Base-by-base conservation (phyloP, 2,888 invertebrate species). In the Corythucha ciliata region DNA sequence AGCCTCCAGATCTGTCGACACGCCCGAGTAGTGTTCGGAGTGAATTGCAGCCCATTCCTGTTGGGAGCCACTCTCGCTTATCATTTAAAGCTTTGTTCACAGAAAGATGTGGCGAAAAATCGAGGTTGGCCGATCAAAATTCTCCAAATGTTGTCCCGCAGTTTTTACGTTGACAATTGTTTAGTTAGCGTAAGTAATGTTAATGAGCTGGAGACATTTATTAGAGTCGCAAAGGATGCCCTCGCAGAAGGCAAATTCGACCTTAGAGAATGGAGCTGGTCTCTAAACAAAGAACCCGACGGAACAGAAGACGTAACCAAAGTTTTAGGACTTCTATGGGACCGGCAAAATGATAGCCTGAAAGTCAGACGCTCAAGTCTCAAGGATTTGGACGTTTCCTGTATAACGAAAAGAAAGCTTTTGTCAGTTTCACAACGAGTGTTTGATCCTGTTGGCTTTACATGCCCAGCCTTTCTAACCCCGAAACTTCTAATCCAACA, bases 201-300 rank as follows among this genome's bases (percentile, higher is more conserved):
- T 12, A 18, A 41, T 18, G 25, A 41, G 14, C 10, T 41, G 10
- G 41, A 41, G 12, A 10, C 8, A 10, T 41, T 41, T 18, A 8
- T 41, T 14, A 8, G 8, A n/a, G 22, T 12, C 18, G 8, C n/a
- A 10, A 21, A 25, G 16, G 3, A 7, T 1, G 27, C 27, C 14
- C 14, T 40, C n/a, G 14, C 20, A 18, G 40, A 40, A 22, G 40
- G 21, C 10, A 40, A 40, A 40, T 41, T 41, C 25, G 41, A 41
- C 25, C 16, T 41, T 3, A 8, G 25, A 12, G 25, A 27, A 10
- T 41, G 41, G 25, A n/a, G n/a, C n/a, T n/a, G n/a, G n/a, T n/a
- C n/a, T n/a, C n/a, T n/a, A n/a, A n/a, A n/a, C n/a, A n/a, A n/a
- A n/a, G n/a, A n/a, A n/a, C n/a, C n/a, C n/a, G n/a, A n/a, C n/a